Base-by-base conservation (phyloP, 2,113 vertebrate species). In the Pleuronectes platessa region DNA sequence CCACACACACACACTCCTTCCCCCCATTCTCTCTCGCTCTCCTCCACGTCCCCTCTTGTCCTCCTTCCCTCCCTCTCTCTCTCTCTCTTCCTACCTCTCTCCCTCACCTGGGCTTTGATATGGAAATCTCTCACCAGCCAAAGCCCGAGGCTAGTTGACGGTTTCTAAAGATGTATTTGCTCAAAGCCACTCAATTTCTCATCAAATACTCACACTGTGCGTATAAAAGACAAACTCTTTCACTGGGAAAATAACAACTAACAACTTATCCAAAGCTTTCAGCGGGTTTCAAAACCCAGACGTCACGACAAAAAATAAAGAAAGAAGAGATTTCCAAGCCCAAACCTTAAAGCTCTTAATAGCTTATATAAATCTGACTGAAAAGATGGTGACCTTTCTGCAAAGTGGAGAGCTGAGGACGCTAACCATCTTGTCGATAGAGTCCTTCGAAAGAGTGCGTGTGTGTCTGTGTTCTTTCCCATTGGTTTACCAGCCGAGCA, bases 91-190 rank as follows among this genome's bases (percentile, higher is more conserved):
- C 71, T 62, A 49, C 67, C 74, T 84, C 59, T 42, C 81, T 75
- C 83, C 78, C 86, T 90, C 88, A 93, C 92, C 92, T 93, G 87
- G 90, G 88, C 91, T 94, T 93, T 93, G 90, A 95, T 91, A 94
- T 94, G 91, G 89, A 93, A 92, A 92, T 93, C 83, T 81, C 79
- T 83, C 84, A 82, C 82, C 83, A 91, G 83, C 87, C 81, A 80
- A 82, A 88, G 84, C 88, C 86, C 3, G 70, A 83, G 86, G 89
- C 90, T 83, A 90, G 89, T 71, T 82, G 89, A 83, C 85, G 87
- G 87, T 90, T 92, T 91, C 90, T 90, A 91, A 91, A 91, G 89
- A 92, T 83, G 89, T 90, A 90, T 90, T 92, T 91, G 88, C 86
- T 92, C 87, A 92, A 92, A 92, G 88, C 81, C 55, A 68, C 85